phyloP scores from a whole-genome alignment of 2,888 invertebrate genomes.

The Allacma fusca region DNA sequence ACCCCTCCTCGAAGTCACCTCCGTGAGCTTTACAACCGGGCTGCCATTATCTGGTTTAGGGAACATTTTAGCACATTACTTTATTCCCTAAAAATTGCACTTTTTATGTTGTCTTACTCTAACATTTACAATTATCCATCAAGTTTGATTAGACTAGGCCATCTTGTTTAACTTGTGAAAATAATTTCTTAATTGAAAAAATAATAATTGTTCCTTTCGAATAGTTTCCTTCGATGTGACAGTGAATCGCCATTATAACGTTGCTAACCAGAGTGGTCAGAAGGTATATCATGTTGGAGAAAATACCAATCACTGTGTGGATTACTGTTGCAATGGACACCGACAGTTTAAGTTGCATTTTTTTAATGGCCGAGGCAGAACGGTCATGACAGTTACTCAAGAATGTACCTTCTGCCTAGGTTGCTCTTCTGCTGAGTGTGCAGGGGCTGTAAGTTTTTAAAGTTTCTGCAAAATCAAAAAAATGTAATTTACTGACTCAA shows the following conservation, averaged over 20 bases:
- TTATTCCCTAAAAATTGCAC: too few species aligned
- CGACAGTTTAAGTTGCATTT: neutral
- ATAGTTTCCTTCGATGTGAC: slow-evolving; percentile 5
- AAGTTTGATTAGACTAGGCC: too few species aligned
- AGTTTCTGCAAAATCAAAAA: too few species aligned
- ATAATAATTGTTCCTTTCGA: neutral
- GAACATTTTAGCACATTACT: too few species aligned
- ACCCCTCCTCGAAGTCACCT: neutral
- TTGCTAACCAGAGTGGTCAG: neutral
- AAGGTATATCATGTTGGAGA: slow-evolving; percentile 17
- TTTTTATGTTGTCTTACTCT: too few species aligned
- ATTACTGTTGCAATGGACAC: slow-evolving; percentile 14
- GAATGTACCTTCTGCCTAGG: neutral
- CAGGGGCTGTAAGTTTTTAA: slow-evolving; percentile 12
- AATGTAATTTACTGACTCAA: too few species aligned
- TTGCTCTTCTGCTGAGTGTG: neutral
- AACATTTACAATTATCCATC: neutral
- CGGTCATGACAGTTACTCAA: neutral
- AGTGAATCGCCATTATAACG: neutral
- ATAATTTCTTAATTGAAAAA: too few species aligned
- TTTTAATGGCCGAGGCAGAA: neutral
- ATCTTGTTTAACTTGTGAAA: too few species aligned
- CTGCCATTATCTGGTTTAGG: slow-evolving; percentile 5
- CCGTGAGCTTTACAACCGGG: neutral
- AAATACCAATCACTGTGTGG: slow-evolving; percentile 2